Conservation (phyloP, 1,140 invertebrate species). For the Steinernema feltiae region DNA sequence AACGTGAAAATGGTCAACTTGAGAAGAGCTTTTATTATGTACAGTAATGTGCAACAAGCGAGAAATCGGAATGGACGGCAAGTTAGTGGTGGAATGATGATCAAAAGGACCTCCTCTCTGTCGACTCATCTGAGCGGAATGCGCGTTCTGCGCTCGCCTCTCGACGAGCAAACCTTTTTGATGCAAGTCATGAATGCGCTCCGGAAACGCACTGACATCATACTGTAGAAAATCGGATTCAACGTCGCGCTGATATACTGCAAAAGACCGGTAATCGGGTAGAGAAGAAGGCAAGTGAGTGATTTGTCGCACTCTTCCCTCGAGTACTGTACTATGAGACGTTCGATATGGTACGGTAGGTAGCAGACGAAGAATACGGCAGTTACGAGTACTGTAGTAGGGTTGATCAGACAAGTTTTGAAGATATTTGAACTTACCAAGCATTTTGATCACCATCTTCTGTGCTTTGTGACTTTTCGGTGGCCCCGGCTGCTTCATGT, state of each 20-base stretch:
- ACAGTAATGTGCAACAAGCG: not conserved
- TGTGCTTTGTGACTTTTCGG: slow-evolving; percentile 48
- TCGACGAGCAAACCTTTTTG: slow-evolving; percentile 24
- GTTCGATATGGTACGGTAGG: slow-evolving; percentile 51
- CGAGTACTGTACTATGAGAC: slow-evolving; percentile 47
- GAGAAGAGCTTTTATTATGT: not conserved
- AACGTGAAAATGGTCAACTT: no score
- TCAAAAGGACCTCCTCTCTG: not conserved
- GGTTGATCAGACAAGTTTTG: not conserved
- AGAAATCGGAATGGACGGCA: not conserved
- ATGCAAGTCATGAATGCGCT: slow-evolving; percentile 43
- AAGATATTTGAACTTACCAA: slow-evolving; percentile 31
- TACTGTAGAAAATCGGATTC: slow-evolving; percentile 54
- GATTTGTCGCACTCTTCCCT: slow-evolving; percentile 36
- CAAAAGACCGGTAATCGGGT: slow-evolving; percentile 51
- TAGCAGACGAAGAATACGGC: slow-evolving; percentile 55
- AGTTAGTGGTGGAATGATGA: not conserved
- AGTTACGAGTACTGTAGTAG: slow-evolving; percentile 46
- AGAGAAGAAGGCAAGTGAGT: slow-evolving; percentile 43
- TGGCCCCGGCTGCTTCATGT: slow-evolving; percentile 26
- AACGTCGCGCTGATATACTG: slow-evolving; percentile 54
- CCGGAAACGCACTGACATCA: slow-evolving; percentile 53
- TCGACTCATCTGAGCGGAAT: not conserved
- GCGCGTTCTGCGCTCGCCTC: slow-evolving; percentile 8
- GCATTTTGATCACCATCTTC: slow-evolving; percentile 50